Evolutionary conservation across 2,797 vertebrate genomes (phyloP), one percentile per base, ranked within the genome.

Genomic region (Liasis olivaceus): DNA sequence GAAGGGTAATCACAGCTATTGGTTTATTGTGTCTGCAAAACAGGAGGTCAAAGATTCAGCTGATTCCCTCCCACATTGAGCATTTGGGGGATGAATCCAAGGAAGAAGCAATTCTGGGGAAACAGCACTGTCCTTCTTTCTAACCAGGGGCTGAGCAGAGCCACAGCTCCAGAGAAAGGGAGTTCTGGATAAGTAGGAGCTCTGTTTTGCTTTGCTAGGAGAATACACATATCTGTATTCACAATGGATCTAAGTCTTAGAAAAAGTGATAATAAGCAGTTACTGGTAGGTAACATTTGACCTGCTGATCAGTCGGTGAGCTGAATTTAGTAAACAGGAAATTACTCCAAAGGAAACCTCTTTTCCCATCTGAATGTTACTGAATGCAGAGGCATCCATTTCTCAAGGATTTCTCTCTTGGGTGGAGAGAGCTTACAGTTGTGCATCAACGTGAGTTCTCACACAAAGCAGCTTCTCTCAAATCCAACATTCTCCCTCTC

Each of bases 391-490:
- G 5, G 58, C 59, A 31, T 36, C 51, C 42, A 88, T 91, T 85
- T 89, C 42, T 91, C 56, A 81, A 15, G 64, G 0, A 0, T 3
- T n/a, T 2, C 81, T 0, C 3, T 17, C 47, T 66, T 22, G 88
- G 87, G 4, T 90, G 4, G 58, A 58, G 59, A 14, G 88, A 14
- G 64, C 28, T 42, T 85, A 36, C 2, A 66, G 85, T 95, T 64
- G 85, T 92, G 12, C 85, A 66, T 47, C 6, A 89, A 85, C 85
- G 93, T 81, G 24, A 47, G n/a, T 87, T 94, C 72, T 72, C 84
- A 90, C 8, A 92, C 81, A 93, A 94, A 95, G 89, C 42, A 91
- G 69, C 92, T 93, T 92, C 15, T 24, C 72, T 72, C 87, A 28
- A 89, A 91, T 62, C 58, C 64, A 94, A 24, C 28, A 7, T 13